Base-by-base conservation (phyloP, 2,888 invertebrate species). In the Petrolisthes manimaculis region DNA sequence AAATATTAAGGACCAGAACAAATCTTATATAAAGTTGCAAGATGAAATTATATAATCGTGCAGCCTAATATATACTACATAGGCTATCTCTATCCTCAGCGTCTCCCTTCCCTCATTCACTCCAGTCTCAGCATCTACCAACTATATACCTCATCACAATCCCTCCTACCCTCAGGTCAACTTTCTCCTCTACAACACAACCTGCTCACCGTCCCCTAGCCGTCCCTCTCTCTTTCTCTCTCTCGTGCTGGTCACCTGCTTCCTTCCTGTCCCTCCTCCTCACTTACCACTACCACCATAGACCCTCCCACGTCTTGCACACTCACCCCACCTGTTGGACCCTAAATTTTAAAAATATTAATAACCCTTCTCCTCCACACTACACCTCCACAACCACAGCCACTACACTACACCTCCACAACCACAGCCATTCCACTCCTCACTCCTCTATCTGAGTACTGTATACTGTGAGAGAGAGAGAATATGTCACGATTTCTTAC, bases 341-440 rank as follows among this genome's bases (percentile, higher is more conserved):
- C 8, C 14, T 74, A n/a, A 51, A 51, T 54, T 54, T 9, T 79
- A 51, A 51, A 54, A 53, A 51, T 54, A 51, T 24, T 80, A 21
- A 21, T 80, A 56, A 21, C 61, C 81, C 81, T 61, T 24, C 81
- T 54, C 18, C 61, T 61, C 81, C 37, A 14, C 55, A n/a, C 37
- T n/a, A n/a, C 78, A 53, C 80, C 80, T 12, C 56, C 61, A 14
- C 54, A 54, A 14, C 79, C 55, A 4, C 55, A 12, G 3, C 21
- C 18, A 2, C 79, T 54, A 54, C 55, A 53, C 12, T 54, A 79
- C 79, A 12, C 56, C 80, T 24, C 56, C 24, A 56, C 61, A 80
- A 56, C 56, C 80, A 37, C 37, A 37, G 56, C 56, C 24, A 37
- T 4, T 69, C 82, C 69, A 8, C 14, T 14, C 37, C 61, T 81